Conservation (phyloP, 2,888 invertebrate species). For the Yponomeuta cagnagella region DNA sequence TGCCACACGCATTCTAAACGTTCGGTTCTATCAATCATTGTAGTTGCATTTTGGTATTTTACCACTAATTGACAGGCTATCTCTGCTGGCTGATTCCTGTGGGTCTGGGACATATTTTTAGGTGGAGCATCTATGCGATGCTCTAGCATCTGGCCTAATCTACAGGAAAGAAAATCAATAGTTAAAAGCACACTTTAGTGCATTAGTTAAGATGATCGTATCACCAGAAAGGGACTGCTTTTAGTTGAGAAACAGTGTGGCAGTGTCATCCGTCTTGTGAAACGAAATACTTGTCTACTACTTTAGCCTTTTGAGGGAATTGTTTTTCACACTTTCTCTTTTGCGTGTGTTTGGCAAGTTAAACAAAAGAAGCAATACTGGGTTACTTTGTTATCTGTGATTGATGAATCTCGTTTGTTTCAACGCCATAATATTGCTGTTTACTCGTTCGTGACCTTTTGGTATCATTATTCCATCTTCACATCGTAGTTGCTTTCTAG, state of each 20-base stretch:
- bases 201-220: not conserved
- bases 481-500: not conserved
- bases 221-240: not conserved
- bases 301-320: constrained; percentile 1
- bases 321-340: constrained; percentile 10
- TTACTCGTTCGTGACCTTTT: not conserved
- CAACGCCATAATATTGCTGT: not conserved
- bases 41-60: not conserved
- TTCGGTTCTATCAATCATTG: not conserved
- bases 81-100: too few species aligned
- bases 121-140: not conserved
- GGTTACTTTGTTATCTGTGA: not conserved
- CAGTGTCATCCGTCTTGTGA: not conserved
- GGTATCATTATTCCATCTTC: constrained; percentile 1
- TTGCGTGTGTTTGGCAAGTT: constrained; percentile 5
- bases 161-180: too few species aligned
- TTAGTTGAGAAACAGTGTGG: not conserved
- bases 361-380: not conserved
- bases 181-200: too few species aligned
- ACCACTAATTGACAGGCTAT: not conserved
- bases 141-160: too few species aligned
- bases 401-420: not conserved
- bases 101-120: not conserved
- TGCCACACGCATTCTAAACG: not conserved
- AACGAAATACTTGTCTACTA: constrained; percentile 4